Evolutionary conservation across 2,888 invertebrate species (phyloP).

Genomic region (Griposia aprilina): DNA sequence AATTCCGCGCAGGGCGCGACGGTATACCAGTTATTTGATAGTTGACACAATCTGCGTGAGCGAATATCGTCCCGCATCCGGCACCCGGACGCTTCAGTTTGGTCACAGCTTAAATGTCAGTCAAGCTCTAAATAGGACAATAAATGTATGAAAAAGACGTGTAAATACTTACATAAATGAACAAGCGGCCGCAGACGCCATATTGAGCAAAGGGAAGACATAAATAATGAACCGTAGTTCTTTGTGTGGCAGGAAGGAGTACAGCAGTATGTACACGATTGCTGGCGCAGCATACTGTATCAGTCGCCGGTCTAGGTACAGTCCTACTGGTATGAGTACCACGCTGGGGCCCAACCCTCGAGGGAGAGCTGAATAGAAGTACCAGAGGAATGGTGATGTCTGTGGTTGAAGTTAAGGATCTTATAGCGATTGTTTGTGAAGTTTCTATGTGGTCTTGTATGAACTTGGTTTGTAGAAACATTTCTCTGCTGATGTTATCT

Average conservation of each 20-base stretch:
- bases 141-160: neutral
- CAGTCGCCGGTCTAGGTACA: constrained; percentile 93
- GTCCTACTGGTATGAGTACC: constrained; percentile 94
- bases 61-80: neutral
- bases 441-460: neutral
- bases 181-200: constrained; percentile 96
- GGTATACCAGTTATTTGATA: neutral
- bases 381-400: constrained; percentile 99
- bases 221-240: constrained; percentile 99
- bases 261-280: constrained; percentile 95
- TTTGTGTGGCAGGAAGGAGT: constrained; percentile 99
- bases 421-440: neutral
- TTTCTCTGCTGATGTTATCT: neutral
- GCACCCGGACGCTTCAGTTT: neutral
- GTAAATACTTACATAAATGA: constrained; percentile 94
- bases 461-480: neutral
- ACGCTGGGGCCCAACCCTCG: constrained; percentile 96
- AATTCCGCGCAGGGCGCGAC: no score
- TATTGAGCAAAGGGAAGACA: constrained; percentile 98
- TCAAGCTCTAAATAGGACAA: neutral
- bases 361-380: constrained; percentile 99
- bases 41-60: neutral
- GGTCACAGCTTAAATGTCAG: neutral
- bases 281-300: constrained; percentile 93
- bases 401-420: constrained; percentile 79